phyloP scores from a whole-genome alignment of 1,140 invertebrate species.

The Liolophura sinensis region DNA sequence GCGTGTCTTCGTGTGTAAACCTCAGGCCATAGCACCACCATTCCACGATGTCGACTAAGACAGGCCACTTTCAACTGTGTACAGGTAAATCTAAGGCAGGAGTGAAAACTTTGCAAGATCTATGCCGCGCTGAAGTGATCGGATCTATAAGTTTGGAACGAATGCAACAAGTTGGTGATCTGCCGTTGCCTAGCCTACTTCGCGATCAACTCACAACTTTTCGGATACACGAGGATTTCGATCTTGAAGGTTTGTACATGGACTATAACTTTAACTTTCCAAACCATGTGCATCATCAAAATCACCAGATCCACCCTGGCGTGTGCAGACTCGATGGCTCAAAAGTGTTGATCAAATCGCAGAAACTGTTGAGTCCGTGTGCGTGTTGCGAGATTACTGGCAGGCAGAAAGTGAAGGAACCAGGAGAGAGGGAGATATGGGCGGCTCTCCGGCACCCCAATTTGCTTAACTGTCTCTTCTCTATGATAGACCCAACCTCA shows the following conservation, averaged over 20 bases:
- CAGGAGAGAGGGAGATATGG: constrained; percentile 31
- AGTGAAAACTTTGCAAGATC: constrained; percentile 24
- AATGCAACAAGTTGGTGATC: constrained; percentile 24
- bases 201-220: constrained; percentile 31
- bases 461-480: constrained; percentile 29
- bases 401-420: constrained; percentile 14
- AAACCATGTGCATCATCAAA: constrained; percentile 37
- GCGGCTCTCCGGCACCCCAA: constrained; percentile 25
- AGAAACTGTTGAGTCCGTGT: constrained; percentile 22
- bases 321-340: constrained; percentile 29
- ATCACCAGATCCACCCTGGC: constrained; percentile 37
- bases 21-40: not conserved
- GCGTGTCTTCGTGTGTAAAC: not conserved
- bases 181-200: constrained; percentile 30
- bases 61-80: not conserved
- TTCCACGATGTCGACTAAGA: constrained; percentile 1
- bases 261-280: constrained; percentile 42
- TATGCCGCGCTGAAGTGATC: constrained; percentile 28
- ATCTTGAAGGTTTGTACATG: constrained; percentile 28
- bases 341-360: constrained; percentile 33
- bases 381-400: constrained; percentile 23
- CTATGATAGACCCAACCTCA: constrained; percentile 16
- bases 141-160: constrained; percentile 21
- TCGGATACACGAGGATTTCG: constrained; percentile 33
- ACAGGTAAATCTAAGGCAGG: not conserved